phyloP scores from a whole-genome alignment of 2,888 invertebrate genomes.

The Drosophila tanythrix region DNA sequence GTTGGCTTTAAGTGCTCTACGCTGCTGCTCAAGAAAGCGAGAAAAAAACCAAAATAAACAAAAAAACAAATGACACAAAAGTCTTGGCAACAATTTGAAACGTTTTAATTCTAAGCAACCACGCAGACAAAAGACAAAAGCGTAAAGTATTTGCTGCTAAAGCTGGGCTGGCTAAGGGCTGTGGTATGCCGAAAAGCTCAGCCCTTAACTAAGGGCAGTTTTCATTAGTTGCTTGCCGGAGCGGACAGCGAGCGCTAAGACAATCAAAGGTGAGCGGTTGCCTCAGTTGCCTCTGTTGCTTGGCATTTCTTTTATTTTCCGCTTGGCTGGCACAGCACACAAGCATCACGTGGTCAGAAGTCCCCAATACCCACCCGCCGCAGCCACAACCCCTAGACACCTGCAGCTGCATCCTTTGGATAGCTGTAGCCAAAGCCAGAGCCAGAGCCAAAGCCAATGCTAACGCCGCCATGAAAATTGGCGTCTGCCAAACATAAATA shows the following conservation, averaged over 20 bases:
- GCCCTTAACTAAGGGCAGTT: conserved; percentile 42
- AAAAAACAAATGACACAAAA: conserved; percentile 54
- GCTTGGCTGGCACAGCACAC: conserved; percentile 49
- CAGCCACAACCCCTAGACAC: not conserved
- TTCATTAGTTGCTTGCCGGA: conserved; percentile 69
- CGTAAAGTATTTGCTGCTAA: conserved; percentile 64
- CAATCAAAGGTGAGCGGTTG: conserved; percentile 77
- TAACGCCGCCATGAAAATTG: conserved; percentile 74
- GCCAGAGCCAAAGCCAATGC: conserved; percentile 36
- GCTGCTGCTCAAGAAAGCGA: conserved; percentile 2
- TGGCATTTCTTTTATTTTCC: conserved; percentile 73
- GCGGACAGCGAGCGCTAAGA: conserved; percentile 56
- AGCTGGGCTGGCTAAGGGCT: conserved; percentile 22
- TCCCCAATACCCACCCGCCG: not conserved
- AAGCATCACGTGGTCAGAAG: conserved; percentile 61
- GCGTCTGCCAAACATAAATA: conserved; percentile 81
- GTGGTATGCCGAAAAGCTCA: conserved; percentile 14
- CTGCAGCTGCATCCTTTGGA: conserved; percentile 56
- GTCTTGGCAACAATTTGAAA: conserved; percentile 58
- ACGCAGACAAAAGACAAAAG: conserved; percentile 36
- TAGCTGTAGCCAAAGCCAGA: conserved; percentile 28
- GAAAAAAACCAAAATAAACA: no score
- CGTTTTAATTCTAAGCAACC: conserved; percentile 54
- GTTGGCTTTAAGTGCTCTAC: conserved; percentile 66
- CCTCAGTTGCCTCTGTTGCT: conserved; percentile 27